phyloP scores from a whole-genome alignment of 2,113 vertebrate species.

The Elachura formosa region DNA sequence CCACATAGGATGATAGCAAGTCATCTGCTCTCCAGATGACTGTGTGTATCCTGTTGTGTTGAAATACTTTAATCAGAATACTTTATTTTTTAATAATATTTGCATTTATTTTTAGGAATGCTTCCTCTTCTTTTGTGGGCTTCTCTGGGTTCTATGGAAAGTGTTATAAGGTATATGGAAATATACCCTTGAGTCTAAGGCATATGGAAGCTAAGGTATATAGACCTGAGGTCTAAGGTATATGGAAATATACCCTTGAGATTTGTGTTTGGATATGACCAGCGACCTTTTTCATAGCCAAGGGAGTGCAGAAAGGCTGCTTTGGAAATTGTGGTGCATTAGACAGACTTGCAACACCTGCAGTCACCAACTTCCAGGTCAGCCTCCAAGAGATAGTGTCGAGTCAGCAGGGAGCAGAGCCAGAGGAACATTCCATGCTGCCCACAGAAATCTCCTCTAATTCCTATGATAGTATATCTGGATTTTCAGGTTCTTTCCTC shows the following conservation, averaged over 20 bases:
- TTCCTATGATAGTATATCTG: neutral
- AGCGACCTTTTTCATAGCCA: neutral
- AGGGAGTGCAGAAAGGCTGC: neutral
- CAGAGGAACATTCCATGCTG: neutral
- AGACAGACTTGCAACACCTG: neutral
- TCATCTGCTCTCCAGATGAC: neutral
- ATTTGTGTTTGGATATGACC: neutral
- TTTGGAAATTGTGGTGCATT: neutral
- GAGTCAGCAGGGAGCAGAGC: neutral
- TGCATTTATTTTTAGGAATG: neutral
- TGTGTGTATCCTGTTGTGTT: neutral
- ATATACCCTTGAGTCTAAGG: neutral
- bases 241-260: neutral
- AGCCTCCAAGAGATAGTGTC: neutral
- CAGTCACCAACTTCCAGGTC: neutral
- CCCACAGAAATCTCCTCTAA: neutral
- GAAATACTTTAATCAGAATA: neutral
- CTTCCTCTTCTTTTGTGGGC: neutral
- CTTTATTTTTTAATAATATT: neutral
- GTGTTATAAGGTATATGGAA: rapidly evolving
- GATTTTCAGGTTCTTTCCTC: neutral
- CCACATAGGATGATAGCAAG: neutral
- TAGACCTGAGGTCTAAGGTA: too few species aligned
- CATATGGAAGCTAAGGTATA: too few species aligned
- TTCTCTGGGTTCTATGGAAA: neutral